phyloP scores from a whole-genome alignment of 2,797 vertebrate genomes.

The Intellagama lesueurii region DNA sequence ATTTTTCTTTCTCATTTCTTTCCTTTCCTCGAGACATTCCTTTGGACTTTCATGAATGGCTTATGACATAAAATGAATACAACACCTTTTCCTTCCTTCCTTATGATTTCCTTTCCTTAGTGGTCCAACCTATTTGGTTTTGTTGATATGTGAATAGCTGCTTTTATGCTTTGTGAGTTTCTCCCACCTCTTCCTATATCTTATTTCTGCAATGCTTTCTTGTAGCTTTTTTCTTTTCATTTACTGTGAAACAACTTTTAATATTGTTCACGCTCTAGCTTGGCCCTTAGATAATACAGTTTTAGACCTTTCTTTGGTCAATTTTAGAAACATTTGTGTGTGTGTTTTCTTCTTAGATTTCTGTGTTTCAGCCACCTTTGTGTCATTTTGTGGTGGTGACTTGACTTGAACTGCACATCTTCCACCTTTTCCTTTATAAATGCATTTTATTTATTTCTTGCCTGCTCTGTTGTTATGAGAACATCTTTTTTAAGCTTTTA shows the following conservation, averaged over 20 bases:
- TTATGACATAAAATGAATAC: neutral
- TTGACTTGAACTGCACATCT: neutral
- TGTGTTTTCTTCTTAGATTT: neutral
- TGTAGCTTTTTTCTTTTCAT: neutral
- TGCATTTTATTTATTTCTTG: neutral
- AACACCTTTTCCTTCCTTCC: neutral
- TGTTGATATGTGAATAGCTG: neutral
- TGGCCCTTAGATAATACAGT: neutral
- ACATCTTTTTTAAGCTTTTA: neutral
- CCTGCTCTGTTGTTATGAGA: neutral
- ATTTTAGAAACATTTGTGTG: neutral
- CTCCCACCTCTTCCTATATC: neutral
- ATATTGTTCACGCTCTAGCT: neutral
- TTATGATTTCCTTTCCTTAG: neutral
- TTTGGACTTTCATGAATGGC: neutral
- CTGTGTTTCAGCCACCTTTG: neutral
- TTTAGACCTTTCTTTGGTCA: conserved; percentile 12
- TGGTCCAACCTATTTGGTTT: neutral
- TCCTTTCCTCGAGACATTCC: neutral
- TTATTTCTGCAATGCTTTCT: neutral
- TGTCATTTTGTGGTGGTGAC: conserved; percentile 1
- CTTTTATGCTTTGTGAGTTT: neutral
- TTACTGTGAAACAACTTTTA: neutral
- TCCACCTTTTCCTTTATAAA: neutral
- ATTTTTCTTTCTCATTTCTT: neutral